Base-by-base conservation (phyloP, 2,113 vertebrate genomes). In the Anarhynchus alexandrinus region DNA sequence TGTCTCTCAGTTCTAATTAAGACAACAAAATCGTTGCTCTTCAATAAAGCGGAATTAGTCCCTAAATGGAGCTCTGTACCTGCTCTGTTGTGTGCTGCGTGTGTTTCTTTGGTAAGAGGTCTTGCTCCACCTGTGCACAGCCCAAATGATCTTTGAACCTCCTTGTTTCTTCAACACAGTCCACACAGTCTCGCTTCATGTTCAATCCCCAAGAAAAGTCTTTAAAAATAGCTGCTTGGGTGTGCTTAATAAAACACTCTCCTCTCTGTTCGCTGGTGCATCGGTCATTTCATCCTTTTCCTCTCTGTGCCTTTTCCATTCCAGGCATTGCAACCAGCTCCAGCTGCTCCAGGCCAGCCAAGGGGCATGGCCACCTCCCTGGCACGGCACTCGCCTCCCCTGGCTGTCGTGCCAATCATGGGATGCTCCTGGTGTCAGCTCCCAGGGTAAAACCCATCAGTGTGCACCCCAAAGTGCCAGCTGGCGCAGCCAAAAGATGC, bases 321-420 rank as follows among this genome's bases (percentile, higher is more conserved):
- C 15, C 47, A 64, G 29, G 43, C 25, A 40, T 1, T 67, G 19
- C 17, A 72, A 65, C 13, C 26, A 40, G 9, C 15, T 82, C 47
- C 71, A 87, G 59, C 65, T 81, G 30, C 54, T 93, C 23, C 18
- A 79, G 40, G 22, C 26, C 47, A 42, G 14, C 22, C 3, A 0
- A 9, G 5, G 27, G 19, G 9, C 21, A 70, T 1, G 11, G 29
- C 32, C 38, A 8, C 12, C 36, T 69, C 36, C 27, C 18, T 9
- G 7, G 47, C 27, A 36, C 0, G 2, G 27, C 1, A 1, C n/a
- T 82, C 52, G 18, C 26, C 18, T 92, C 9, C 18, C 3, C 27
- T 42, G 26, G 15, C 16, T 30, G 7, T 51, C 30, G 9, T 57
- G 40, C 16, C 49, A 34, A 5, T n/a, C 40, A 18, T 6, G n/a